These are phyloP conservation scores for Delia radicum DNA, from an alignment of 1,140 invertebrate genomes.

Conservation along the genomic window DNA sequence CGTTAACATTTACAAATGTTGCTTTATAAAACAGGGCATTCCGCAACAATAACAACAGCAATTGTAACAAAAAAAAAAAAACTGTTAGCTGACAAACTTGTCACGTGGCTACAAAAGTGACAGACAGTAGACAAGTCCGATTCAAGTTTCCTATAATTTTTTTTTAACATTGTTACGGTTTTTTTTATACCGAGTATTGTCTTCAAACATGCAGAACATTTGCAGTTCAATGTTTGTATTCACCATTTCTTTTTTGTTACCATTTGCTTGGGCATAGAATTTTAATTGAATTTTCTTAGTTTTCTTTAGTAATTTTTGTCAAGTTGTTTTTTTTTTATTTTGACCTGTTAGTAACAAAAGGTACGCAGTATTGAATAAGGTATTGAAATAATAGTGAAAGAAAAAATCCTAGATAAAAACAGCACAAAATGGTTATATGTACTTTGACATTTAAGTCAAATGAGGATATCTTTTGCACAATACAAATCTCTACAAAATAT, in stretches of 20 bases:
- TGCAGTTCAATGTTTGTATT: not conserved
- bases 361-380: not conserved
- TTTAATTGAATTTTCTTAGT: conserved; percentile 2
- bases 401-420: not conserved
- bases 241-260: not conserved
- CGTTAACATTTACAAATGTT: not conserved
- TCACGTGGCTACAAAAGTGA: conserved; percentile 3
- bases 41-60: not conserved
- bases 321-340: not conserved
- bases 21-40: not conserved
- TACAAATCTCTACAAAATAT: not conserved
- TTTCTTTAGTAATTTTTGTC: not conserved
- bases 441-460: not conserved
- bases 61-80: not conserved
- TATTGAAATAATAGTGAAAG: not conserved
- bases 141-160: not conserved
- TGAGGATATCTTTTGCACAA: not conserved
- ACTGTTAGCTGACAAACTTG: not conserved
- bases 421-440: not conserved
- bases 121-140: conserved; percentile 3
- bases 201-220: conserved; percentile 1
- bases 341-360: not conserved
- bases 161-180: not conserved
- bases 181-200: no score
- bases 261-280: not conserved